Evolutionary conservation across 2,113 vertebrate species (phyloP).

Genomic region (Motacilla tschutschensis): DNA sequence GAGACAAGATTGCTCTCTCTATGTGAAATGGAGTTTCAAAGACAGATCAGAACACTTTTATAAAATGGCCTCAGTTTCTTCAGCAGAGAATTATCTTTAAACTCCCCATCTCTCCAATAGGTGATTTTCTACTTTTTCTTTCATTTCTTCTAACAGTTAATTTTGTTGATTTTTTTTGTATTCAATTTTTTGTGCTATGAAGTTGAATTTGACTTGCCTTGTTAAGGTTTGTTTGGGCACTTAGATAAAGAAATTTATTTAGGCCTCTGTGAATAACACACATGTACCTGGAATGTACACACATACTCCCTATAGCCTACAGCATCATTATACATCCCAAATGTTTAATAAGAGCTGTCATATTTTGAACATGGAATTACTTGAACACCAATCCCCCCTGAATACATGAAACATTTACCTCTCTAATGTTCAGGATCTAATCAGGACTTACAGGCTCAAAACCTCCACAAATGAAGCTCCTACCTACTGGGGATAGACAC

Average conservation of each 20-base stretch:
- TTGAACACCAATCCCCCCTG: not conserved
- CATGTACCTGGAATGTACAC: not conserved
- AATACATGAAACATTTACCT: not conserved
- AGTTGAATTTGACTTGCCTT: constrained; percentile 17
- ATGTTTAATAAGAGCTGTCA: not conserved
- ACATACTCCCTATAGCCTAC: not conserved
- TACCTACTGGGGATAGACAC: fast-evolving
- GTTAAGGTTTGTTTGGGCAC: not conserved
- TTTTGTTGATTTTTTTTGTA: constrained; percentile 35
- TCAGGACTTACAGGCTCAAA: not conserved
- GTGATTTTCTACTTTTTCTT: constrained; percentile 26
- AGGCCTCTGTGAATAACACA: not conserved
- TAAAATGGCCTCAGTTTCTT: constrained; percentile 35
- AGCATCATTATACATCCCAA: not conserved
- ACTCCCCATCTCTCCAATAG: not conserved
- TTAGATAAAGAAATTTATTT: not conserved
- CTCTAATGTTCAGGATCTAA: not conserved
- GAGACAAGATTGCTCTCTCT: constrained; percentile 28
- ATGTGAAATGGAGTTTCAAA: constrained; percentile 38
- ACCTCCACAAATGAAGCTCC: not conserved
- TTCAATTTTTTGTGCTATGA: constrained; percentile 1
- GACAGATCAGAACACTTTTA: not conserved
- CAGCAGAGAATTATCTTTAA: constrained; percentile 22
- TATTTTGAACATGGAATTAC: not conserved
- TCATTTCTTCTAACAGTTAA: not conserved